phyloP scores from a whole-genome alignment of 2,888 invertebrate genomes.

The Caenorhabditis virilis region DNA sequence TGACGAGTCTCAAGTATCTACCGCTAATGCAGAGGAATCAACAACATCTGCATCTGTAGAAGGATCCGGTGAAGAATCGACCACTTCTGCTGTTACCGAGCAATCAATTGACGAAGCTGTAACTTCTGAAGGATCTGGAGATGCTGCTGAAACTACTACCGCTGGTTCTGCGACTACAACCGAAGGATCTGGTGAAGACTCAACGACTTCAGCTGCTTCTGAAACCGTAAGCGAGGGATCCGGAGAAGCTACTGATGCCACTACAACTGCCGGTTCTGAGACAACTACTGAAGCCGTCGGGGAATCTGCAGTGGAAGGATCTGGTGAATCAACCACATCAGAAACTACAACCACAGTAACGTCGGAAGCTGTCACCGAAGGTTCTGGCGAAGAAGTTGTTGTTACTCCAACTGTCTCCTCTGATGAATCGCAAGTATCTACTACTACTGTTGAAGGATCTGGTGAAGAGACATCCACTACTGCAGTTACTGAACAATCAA shows the following conservation, averaged over 20 bases:
- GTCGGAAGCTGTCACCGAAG: constrained; percentile 23
- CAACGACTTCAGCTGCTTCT: neutral
- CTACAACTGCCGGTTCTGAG: constrained; percentile 5
- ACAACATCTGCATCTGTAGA: neutral
- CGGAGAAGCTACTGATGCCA: too few relatives aligned
- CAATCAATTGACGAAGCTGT: too few relatives aligned
- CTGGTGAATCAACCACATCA: too few relatives aligned
- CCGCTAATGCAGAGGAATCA: constrained; percentile 5
- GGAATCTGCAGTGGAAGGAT: neutral
- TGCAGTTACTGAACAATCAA: constrained; percentile 4
- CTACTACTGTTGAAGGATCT: constrained; percentile 7
- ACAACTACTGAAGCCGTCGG: neutral
- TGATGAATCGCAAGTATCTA: constrained; percentile 10
- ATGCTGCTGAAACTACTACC: constrained; percentile 8
- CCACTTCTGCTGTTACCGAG: too few relatives aligned
- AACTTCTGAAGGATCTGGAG: too few relatives aligned
- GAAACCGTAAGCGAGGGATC: neutral
- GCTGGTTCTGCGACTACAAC: constrained; percentile 6
- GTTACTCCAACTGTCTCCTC: neutral
- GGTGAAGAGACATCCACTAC: constrained; percentile 16
- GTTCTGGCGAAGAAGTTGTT: neutral
- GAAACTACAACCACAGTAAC: neutral
- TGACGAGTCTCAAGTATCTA: constrained; percentile 1
- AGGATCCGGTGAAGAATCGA: neutral
- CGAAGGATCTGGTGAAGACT: constrained; percentile 6